A percentile compares a stretch with the other conserved stretches of the same genome.
Evolutionary conservation across 2,113 vertebrate species (phyloP).

Genomic region (Ameiurus melas): DNA sequence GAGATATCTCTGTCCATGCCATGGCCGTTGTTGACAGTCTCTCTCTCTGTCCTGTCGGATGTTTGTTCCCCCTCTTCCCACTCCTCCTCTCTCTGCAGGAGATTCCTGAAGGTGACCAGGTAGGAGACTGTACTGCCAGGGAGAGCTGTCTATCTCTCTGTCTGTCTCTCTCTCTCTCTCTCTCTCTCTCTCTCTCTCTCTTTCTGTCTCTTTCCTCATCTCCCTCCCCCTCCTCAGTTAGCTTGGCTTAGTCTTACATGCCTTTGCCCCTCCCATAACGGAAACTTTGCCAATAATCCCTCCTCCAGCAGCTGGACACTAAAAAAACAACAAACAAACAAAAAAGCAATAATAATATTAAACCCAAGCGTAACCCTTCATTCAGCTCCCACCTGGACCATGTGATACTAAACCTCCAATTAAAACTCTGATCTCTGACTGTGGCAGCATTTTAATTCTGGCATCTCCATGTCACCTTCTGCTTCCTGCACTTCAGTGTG

Average conservation of each 20-base stretch:
- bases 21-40: constrained; percentile 96
- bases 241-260: constrained; percentile 88
- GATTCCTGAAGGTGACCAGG: constrained; percentile 98
- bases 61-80: constrained; percentile 62
- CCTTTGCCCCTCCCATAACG: constrained; percentile 85
- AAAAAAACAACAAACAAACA: constrained; percentile 47
- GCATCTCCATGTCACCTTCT: constrained; percentile 75
- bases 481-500: constrained; percentile 87
- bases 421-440: constrained; percentile 41
- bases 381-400: constrained; percentile 73
- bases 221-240: constrained; percentile 70
- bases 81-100: constrained; percentile 88
- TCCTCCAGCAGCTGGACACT: constrained; percentile 85
- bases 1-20: constrained; percentile 66
- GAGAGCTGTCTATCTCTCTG: constrained; percentile 60
- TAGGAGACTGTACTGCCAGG: constrained; percentile 85
- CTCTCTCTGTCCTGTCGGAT: constrained; percentile 96
- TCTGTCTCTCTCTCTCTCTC: constrained; percentile 44
- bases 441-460: constrained; percentile 52
- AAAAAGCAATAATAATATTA: neutral
- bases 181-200: constrained; percentile 60
- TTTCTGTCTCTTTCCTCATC: constrained; percentile 81
- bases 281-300: constrained; percentile 71
- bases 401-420: constrained; percentile 85
- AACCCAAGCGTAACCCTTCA: constrained; percentile 42